Conservation (phyloP, 2,888 invertebrate genomes). For the Eristalis tenax region DNA sequence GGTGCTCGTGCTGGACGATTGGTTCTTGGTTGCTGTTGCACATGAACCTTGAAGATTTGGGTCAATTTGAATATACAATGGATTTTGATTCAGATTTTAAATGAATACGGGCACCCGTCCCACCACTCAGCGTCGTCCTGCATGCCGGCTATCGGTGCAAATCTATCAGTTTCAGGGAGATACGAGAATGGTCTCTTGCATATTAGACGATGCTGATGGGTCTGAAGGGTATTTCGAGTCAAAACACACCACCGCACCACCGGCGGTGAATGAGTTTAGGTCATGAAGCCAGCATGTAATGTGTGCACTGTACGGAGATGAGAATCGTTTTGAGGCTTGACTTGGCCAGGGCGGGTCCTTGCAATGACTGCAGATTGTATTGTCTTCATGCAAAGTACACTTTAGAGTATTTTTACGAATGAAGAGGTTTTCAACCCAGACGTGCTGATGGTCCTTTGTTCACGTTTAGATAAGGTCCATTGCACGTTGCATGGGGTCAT, state of each 20-base stretch:
- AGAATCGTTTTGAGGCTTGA: background rate
- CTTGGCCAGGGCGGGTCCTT: background rate
- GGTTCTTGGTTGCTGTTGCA: conserved; percentile 25
- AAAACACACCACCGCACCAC: background rate
- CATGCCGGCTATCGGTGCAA: background rate
- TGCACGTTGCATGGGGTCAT: too few relatives aligned
- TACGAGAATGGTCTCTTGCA: background rate
- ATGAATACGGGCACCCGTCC: conserved; percentile 1
- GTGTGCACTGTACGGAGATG: background rate
- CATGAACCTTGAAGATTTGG: conserved; percentile 60
- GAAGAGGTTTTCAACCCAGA: too few relatives aligned
- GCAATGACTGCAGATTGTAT: background rate
- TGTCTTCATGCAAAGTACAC: background rate
- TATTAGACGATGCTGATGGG: background rate
- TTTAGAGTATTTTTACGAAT: background rate
- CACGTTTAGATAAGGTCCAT: too few relatives aligned
- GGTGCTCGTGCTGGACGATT: conserved; percentile 35
- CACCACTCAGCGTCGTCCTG: background rate
- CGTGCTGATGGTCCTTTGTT: background rate
- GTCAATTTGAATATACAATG: conserved; percentile 60
- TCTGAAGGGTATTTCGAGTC: background rate
- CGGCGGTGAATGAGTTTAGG: background rate
- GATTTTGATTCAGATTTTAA: conserved; percentile 41
- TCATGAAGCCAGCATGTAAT: background rate
- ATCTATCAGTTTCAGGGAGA: background rate